Conservation (phyloP, 2,888 invertebrate species). For the Spatulosminthurus flaviceps region DNA sequence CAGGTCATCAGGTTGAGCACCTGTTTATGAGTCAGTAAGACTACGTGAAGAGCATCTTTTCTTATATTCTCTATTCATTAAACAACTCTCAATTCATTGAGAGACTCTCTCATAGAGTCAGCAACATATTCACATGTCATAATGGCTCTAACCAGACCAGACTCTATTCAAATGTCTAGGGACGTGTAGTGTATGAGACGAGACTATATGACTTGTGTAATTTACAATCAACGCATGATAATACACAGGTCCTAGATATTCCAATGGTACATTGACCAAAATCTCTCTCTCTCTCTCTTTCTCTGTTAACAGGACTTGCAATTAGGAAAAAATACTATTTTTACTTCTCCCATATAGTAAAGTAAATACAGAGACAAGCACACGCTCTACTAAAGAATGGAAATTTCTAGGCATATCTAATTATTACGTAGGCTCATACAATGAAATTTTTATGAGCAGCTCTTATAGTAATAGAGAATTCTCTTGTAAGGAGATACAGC, state of each 20-base stretch:
- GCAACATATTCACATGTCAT: conserved; percentile 1
- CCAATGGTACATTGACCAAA: neutral
- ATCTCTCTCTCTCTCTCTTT: neutral
- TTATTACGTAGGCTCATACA: too few relatives aligned
- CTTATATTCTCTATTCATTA: conserved; percentile 19
- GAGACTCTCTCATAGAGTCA: too few relatives aligned
- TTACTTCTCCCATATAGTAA: too few relatives aligned
- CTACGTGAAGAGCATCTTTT: conserved; percentile 9
- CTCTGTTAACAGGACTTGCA: conserved; percentile 13
- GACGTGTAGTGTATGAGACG: neutral
- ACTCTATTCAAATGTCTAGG: neutral
- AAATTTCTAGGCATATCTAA: too few relatives aligned
- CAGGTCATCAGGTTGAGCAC: conserved; percentile 54
- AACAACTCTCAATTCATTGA: conserved; percentile 24
- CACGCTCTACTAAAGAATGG: too few relatives aligned
- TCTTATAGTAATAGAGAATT: too few relatives aligned
- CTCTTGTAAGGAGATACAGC: too few relatives aligned
- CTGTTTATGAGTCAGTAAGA: conserved; percentile 32
- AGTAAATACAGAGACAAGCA: too few relatives aligned
- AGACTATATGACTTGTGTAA: neutral
- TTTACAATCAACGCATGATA: neutral
- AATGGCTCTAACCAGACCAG: neutral
- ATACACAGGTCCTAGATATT: neutral
- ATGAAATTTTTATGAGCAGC: too few relatives aligned
- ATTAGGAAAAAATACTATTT: conserved; percentile 7